Evolutionary conservation across 2,113 vertebrate genomes (phyloP), one percentile per base, ranked within the genome.

Genomic region (Forbesichthys agassizii): DNA sequence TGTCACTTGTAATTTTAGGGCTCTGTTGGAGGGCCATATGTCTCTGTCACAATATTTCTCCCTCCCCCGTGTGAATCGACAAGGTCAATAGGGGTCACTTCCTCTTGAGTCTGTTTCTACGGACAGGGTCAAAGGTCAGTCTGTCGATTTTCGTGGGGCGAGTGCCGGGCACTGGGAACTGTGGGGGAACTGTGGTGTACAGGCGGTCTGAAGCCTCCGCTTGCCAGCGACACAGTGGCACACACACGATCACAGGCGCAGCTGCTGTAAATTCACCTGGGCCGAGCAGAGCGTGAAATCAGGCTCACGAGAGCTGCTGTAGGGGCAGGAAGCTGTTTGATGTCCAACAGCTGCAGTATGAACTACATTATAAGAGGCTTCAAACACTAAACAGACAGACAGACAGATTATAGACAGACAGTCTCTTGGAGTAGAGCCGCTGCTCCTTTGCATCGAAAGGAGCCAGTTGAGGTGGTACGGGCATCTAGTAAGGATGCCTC

Each of bases 231-330:
- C 73, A 67, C 66, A 66, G 61, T 65, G 53, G 67, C 62, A 46
- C 55, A 56, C 56, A n/a, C 14, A 48, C 11, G 61, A 55, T 6
- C 13, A 47, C 11, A 11, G 18, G 46, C 61, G 9, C 79, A 78
- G 81, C 86, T 84, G 86, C 73, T 75, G 68, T 85, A 82, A 86
- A 83, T 77, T 58, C 13, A 54, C 46, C 62, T 8, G 4, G 27
- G 63, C 68, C 1, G 20, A 67, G 80, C 6, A 33, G 61, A 74
- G 71, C 84, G n/a, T 84, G 84, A 82, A 84, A 88, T 78, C 46
- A 33, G 72, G 67, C 64, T 76, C 66, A 66, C 74, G 61, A 33
- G 58, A 73, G 66, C 27, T 4, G 36, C 7, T 42, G 36, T 42
- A 42, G 36, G 36, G 36, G 0, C 4, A 20, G 16, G 9, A 18